Evolutionary conservation across 2,113 vertebrate species (phyloP).

Genomic region (Xiphorhynchus elegans): DNA sequence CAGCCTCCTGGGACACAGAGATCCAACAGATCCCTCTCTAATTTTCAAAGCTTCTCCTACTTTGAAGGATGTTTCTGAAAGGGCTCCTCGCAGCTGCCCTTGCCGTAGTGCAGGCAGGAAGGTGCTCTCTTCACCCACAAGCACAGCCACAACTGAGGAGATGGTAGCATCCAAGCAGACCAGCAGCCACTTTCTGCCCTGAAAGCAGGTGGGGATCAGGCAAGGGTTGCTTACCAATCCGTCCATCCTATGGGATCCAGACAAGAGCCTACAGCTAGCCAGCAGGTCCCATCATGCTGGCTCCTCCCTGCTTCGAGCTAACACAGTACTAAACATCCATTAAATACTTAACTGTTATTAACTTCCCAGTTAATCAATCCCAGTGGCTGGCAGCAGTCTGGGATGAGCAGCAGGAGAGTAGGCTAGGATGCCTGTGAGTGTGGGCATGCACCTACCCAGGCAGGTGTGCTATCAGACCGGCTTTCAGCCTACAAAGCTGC

Average conservation of each 20-base stretch:
- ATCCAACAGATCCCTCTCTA: background rate
- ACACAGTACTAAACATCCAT: background rate
- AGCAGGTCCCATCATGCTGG: background rate
- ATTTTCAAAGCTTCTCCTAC: background rate
- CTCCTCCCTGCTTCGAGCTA: background rate
- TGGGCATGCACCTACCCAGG: background rate
- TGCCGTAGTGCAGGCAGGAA: background rate
- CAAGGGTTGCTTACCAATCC: background rate
- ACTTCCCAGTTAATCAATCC: background rate
- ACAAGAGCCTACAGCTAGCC: background rate
- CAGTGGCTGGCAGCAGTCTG: background rate
- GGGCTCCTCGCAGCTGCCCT: background rate
- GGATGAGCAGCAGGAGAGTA: background rate
- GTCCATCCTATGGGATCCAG: background rate
- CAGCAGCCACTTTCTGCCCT: background rate
- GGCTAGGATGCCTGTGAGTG: background rate
- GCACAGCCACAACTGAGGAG: background rate
- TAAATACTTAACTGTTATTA: conserved; percentile 31
- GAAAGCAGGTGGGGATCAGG: background rate
- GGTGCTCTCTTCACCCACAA: background rate
- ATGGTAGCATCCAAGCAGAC: background rate
- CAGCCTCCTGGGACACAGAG: background rate
- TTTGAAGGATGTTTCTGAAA: background rate
- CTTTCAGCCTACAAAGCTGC: background rate
- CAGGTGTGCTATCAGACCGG: background rate